These are phyloP conservation scores for Nycticryphes semicollaris DNA, from an alignment of 2,113 vertebrate species.

Conservation along the genomic window DNA sequence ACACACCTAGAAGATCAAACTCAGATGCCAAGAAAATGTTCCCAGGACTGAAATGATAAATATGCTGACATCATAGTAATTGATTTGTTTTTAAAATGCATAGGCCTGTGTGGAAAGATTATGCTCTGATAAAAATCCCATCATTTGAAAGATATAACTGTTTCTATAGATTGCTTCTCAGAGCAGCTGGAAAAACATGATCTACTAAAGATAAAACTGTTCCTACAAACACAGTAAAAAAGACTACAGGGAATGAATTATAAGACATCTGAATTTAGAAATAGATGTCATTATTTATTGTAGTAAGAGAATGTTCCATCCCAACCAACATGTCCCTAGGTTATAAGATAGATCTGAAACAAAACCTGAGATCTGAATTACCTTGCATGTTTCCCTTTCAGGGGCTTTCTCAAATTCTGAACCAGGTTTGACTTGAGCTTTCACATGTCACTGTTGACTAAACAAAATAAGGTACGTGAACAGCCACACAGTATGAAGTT, in stretches of 20 bases:
- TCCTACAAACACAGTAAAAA: slow-evolving; percentile 6
- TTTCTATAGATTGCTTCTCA: slow-evolving; percentile 30
- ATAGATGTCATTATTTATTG: background rate
- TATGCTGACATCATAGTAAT: slow-evolving; percentile 60
- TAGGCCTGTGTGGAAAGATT: slow-evolving; percentile 39
- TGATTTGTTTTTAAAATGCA: slow-evolving; percentile 67
- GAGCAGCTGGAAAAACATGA: slow-evolving; percentile 69
- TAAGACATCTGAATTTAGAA: slow-evolving; percentile 31
- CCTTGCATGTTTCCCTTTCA: background rate
- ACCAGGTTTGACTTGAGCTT: background rate
- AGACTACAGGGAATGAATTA: background rate
- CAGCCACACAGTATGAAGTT: background rate
- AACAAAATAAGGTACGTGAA: background rate
- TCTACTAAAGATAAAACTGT: background rate
- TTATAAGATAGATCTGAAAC: background rate
- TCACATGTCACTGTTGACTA: background rate
- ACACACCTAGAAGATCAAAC: slow-evolving; percentile 68
- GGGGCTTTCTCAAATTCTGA: background rate
- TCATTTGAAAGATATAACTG: slow-evolving; percentile 30
- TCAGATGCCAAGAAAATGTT: slow-evolving; percentile 68
- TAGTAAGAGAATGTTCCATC: background rate
- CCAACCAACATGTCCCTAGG: background rate
- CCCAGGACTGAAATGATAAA: slow-evolving; percentile 70
- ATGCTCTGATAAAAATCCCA: slow-evolving; percentile 59
- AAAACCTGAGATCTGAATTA: background rate